These are phyloP conservation scores for Rhyacophila evoluta DNA, from an alignment of 2,888 invertebrate genomes.

Conservation along the genomic window DNA sequence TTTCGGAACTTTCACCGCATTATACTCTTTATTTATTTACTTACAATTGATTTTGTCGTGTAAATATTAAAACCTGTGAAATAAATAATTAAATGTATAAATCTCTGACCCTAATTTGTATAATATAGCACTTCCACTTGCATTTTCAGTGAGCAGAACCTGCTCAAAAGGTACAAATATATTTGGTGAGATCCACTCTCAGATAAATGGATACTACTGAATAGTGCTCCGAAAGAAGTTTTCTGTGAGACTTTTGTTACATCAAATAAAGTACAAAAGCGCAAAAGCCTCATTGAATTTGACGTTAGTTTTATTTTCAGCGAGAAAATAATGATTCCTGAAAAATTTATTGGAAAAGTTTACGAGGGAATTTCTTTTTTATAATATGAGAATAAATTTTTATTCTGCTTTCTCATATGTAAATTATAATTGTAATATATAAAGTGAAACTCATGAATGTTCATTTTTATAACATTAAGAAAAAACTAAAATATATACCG, in stretches of 20 bases:
- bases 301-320: too few species aligned
- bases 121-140: neutral
- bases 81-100: neutral
- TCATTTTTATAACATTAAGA: too few species aligned
- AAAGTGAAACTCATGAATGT: too few species aligned
- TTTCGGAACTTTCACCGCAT: too few species aligned
- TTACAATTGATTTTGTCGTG: neutral
- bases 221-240: neutral
- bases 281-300: neutral
- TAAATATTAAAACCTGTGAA: neutral
- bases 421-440: too few species aligned
- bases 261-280: neutral
- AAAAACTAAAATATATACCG: too few species aligned
- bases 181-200: neutral
- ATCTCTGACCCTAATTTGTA: neutral
- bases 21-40: too few species aligned
- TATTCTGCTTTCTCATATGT: too few species aligned
- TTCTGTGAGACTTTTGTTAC: neutral
- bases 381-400: too few species aligned
- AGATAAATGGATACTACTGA: neutral
- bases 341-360: too few species aligned
- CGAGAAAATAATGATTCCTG: too few species aligned
- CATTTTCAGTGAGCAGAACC: neutral
- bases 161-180: neutral
- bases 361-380: too few species aligned